Conservation (phyloP, 1,140 invertebrate genomes). For the Artemia franciscana region DNA sequence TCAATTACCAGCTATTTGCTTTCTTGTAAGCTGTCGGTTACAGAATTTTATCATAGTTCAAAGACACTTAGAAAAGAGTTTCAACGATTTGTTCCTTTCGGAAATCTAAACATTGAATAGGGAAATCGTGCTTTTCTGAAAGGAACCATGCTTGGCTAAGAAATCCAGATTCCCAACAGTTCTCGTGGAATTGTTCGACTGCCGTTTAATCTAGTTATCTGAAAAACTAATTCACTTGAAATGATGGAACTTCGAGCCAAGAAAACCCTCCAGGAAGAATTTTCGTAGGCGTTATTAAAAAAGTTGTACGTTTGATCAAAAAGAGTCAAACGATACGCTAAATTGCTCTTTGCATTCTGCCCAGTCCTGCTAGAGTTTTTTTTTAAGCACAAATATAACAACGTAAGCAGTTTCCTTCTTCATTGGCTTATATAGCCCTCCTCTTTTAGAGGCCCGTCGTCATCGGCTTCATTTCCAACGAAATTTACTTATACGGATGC, state of each 20-base stretch:
- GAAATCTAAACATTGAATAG: too few relatives aligned
- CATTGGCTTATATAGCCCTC: not conserved
- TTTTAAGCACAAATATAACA: not conserved
- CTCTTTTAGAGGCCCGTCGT: not conserved
- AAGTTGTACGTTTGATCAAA: not conserved
- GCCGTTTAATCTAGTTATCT: not conserved
- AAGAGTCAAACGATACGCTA: not conserved
- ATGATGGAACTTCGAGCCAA: not conserved
- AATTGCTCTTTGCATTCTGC: not conserved
- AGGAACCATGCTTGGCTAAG: not conserved
- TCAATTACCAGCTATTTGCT: too few relatives aligned
- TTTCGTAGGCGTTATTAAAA: not conserved
- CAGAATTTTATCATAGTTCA: too few relatives aligned
- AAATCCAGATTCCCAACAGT: not conserved
- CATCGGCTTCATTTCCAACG: not conserved
- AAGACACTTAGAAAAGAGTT: not conserved
- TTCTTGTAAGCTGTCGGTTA: too few relatives aligned
- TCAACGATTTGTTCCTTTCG: not conserved
- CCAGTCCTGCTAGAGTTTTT: not conserved
- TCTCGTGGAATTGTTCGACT: not conserved
- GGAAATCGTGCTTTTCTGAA: too few relatives aligned
- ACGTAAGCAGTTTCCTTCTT: not conserved
- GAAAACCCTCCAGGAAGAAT: not conserved
- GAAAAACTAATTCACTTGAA: too few relatives aligned
- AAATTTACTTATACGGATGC: not conserved